Evolutionary conservation across 2,113 vertebrate genomes (phyloP).

Genomic region (Hippotragus niger): DNA sequence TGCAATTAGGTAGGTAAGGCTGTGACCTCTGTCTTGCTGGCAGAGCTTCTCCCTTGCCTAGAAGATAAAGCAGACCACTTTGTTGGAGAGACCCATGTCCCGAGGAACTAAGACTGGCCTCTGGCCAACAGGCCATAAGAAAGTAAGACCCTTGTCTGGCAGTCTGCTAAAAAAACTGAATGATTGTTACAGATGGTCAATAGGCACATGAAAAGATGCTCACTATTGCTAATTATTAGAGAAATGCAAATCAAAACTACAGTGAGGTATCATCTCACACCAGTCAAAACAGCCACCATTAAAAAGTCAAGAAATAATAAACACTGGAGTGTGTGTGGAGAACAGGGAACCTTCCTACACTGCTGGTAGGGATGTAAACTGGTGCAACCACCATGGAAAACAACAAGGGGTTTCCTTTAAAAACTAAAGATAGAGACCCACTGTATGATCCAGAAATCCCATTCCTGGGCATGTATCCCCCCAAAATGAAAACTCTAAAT

Average conservation of each 20-base stretch:
- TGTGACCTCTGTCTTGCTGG: background rate
- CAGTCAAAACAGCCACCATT: background rate
- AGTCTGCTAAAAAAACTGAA: background rate
- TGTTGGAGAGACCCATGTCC: background rate
- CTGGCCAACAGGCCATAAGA: background rate
- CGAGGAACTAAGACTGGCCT: background rate
- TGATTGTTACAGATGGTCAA: background rate
- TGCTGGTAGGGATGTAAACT: background rate
- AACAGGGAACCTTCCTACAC: background rate
- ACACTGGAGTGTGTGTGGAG: background rate
- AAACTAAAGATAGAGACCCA: background rate
- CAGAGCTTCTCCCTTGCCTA: background rate
- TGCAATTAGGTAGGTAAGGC: background rate
- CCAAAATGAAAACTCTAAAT: background rate
- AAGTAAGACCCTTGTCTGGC: background rate
- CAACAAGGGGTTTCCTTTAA: background rate
- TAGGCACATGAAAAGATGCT: background rate
- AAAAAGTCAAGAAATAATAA: background rate
- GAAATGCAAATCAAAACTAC: background rate
- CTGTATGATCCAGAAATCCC: background rate
- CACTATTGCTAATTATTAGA: background rate
- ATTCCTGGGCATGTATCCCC: background rate
- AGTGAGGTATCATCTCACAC: background rate
- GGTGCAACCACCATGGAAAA: background rate
- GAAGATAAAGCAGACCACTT: background rate